Conservation (phyloP, 2,113 vertebrate genomes). For the Neoarius graeffei region DNA sequence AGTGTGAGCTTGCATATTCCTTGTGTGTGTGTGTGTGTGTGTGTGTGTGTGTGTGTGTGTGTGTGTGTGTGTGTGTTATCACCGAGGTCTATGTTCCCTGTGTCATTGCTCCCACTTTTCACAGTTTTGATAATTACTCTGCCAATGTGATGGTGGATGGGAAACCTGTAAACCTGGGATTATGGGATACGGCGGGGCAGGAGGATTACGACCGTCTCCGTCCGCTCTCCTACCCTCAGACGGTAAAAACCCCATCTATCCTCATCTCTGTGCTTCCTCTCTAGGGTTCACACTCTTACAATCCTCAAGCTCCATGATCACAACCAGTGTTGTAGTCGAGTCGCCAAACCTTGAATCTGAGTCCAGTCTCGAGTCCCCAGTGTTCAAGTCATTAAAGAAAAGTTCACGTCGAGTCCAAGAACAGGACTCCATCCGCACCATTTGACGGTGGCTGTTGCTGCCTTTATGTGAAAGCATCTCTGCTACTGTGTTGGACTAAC, state of each 20-base stretch:
- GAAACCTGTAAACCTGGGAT: slow-evolving; percentile 63
- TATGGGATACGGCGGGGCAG: slow-evolving; percentile 65
- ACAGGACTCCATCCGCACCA: too few species aligned
- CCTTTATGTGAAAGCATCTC: too few species aligned
- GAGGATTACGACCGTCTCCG: slow-evolving; percentile 66
- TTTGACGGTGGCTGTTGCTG: too few species aligned
- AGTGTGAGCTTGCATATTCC: slow-evolving; percentile 51
- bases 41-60: slow-evolving; percentile 7
- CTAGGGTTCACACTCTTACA: neutral
- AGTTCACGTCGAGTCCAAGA: too few species aligned
- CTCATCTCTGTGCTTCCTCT: neutral
- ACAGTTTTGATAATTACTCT: slow-evolving; percentile 62
- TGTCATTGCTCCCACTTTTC: neutral
- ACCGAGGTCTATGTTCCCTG: neutral
- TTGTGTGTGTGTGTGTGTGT: neutral
- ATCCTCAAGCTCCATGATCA: neutral
- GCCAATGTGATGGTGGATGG: slow-evolving; percentile 66
- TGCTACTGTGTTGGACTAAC: too few species aligned
- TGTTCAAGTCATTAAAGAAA: too few species aligned
- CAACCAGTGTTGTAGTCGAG: too few species aligned
- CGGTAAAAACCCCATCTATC: slow-evolving; percentile 37
- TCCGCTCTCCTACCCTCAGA: slow-evolving; percentile 66
- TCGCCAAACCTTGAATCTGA: too few species aligned
- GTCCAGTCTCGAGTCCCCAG: too few species aligned
- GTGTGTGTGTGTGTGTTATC: neutral